Base-by-base conservation (phyloP, 2,888 invertebrate species). In the Nomada lathburiana region DNA sequence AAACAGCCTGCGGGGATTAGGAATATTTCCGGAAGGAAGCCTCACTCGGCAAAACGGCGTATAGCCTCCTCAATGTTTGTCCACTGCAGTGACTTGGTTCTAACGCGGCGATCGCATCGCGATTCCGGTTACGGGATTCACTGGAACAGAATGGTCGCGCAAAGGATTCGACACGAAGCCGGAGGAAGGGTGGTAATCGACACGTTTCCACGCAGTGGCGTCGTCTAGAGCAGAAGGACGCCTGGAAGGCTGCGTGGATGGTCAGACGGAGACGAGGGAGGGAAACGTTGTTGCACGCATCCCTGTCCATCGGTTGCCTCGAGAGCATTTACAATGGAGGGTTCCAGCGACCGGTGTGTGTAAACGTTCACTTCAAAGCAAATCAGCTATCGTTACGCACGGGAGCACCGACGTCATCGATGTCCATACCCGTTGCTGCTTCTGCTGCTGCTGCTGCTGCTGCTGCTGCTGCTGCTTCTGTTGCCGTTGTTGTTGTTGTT, bases 311-410 rank as follows among this genome's bases (percentile, higher is more conserved):
- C 65, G 59, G 64, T 76, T 60, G 77, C 64, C 74, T 85, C 74
- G 73, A 50, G 70, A 65, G 68, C 69, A 47, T 76, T 60, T 76
- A 77, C 79, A 83, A 76, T 80, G 76, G 76, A 73, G 78, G 80
- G 80, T 81, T 68, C 70, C 52, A 68, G 60, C 76, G 80, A 77
- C 84, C 84, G 69, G 67, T 50, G 76, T 67, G 72, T 76, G 57
- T 84, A 86, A 84, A 83, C 84, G 86, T 82, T 83, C 85, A 77
- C 85, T 89, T 89, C 89, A 89, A 89, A 89, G 89, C 82, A 75
- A 89, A 85, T 83, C 81, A 78, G 83, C 77, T 77, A 82, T 88
- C 80, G 85, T 84, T 83, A 84, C 84, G 87, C 85, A 86, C 86
- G 83, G 87, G 26, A 70, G 87, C 86, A 67, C 65, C 82, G 83